Evolutionary conservation across 2,797 vertebrate genomes (phyloP).

Genomic region (Buphagus erythrorhynchus): DNA sequence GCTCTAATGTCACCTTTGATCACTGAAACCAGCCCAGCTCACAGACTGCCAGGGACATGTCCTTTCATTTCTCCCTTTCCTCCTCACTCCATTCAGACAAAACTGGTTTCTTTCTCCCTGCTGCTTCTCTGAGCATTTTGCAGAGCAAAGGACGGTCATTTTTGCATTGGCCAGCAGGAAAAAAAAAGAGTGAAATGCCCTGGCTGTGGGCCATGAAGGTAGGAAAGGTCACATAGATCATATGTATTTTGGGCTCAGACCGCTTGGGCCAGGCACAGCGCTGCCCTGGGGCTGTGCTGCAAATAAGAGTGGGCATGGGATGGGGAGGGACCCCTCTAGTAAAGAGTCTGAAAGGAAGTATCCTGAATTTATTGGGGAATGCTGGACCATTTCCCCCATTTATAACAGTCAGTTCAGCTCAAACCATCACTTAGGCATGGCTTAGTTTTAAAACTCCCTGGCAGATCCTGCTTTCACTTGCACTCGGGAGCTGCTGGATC

Average conservation of each 20-base stretch:
- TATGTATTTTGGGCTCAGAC: background rate
- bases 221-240: background rate
- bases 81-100: background rate
- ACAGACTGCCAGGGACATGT: background rate
- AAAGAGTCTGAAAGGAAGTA: background rate
- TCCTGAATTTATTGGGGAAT: background rate
- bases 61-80: slow-evolving; percentile 1
- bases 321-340: background rate
- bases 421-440: background rate
- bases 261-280: background rate
- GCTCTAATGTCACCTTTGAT: slow-evolving; percentile 46
- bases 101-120: background rate
- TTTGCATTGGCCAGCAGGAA: background rate
- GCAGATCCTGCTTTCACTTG: background rate
- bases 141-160: background rate
- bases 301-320: background rate
- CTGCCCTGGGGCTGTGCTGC: background rate
- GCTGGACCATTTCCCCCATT: background rate
- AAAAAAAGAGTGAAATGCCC: background rate
- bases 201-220: background rate
- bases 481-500: background rate
- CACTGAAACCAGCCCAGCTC: slow-evolving; percentile 10
- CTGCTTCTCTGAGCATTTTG: background rate
- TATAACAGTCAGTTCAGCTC: background rate
- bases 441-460: background rate